Conservation (phyloP, 2,113 vertebrate genomes). For the Brachionichthys hirsutus region DNA sequence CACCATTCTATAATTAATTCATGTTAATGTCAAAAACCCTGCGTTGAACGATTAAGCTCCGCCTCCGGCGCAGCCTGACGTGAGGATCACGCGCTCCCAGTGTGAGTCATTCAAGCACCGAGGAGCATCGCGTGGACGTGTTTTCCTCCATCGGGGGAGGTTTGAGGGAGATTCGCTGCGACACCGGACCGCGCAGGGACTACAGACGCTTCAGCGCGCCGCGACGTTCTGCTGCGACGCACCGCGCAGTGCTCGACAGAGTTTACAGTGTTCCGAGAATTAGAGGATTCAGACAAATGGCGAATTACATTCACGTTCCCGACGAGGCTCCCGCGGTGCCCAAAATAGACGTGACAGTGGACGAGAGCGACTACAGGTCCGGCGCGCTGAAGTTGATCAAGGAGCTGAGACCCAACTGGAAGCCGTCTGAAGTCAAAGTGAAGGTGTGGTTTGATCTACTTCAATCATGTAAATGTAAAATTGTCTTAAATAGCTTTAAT, state of each 20-base stretch:
- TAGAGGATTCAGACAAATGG: slow-evolving; percentile 59
- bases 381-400: slow-evolving; percentile 75
- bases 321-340: slow-evolving; percentile 76
- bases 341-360: slow-evolving; percentile 78
- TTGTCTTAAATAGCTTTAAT: too few species aligned
- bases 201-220: slow-evolving; percentile 31
- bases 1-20: background rate
- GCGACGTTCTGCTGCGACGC: background rate
- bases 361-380: slow-evolving; percentile 75
- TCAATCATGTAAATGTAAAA: background rate
- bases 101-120: slow-evolving; percentile 29
- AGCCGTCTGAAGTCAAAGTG: slow-evolving; percentile 77
- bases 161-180: slow-evolving; percentile 65
- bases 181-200: background rate
- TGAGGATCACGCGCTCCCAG: accelerated
- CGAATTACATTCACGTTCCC: slow-evolving; percentile 82
- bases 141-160: slow-evolving; percentile 45
- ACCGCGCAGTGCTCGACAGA: background rate
- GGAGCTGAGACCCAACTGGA: slow-evolving; percentile 79
- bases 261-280: background rate
- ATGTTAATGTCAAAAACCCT: background rate
- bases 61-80: background rate
- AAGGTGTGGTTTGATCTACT: slow-evolving; percentile 64
- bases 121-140: slow-evolving; percentile 15
- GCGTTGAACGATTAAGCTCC: background rate